These are phyloP conservation scores for Drosophila meridionalis DNA, from an alignment of 2,888 invertebrate genomes.

Conservation along the genomic window DNA sequence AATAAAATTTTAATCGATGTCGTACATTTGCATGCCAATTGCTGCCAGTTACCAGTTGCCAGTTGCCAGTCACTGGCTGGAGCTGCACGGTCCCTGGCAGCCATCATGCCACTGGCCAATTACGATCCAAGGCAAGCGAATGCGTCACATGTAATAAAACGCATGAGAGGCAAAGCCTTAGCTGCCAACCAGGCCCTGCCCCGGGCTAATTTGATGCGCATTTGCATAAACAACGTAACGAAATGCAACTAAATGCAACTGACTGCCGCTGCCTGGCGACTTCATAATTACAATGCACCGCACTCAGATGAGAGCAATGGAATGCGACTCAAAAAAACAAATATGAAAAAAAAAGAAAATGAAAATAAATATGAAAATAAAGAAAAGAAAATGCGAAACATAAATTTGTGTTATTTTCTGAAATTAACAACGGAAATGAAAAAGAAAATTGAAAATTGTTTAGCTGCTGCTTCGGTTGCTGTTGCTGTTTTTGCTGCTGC, in stretches of 20 bases:
- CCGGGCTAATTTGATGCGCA: conserved; percentile 65
- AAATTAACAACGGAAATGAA: conserved; percentile 80
- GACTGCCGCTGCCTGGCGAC: conserved; percentile 35
- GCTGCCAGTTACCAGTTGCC: conserved; percentile 55
- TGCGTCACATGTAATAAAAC: conserved; percentile 77
- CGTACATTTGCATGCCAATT: conserved; percentile 81
- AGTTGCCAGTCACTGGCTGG: conserved; percentile 14
- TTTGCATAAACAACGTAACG: conserved; percentile 69
- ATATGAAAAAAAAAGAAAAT: no score
- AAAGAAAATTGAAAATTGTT: conserved; percentile 73
- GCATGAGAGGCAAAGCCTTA: conserved; percentile 62
- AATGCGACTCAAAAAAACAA: conserved; percentile 10
- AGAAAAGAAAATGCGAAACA: conserved; percentile 49
- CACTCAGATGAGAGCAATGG: conserved; percentile 26
- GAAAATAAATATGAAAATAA: no score
- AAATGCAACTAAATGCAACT: conserved; percentile 44
- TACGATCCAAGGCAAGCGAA: conserved; percentile 64
- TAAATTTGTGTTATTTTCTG: conserved; percentile 78
- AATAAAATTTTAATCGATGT: conserved; percentile 82
- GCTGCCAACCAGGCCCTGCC: conserved; percentile 11
- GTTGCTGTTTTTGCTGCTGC: neutral
- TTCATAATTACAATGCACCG: conserved; percentile 50
- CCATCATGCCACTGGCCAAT: conserved; percentile 42
- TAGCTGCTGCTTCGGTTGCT: neutral
- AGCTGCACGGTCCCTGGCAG: conserved; percentile 1